These are phyloP conservation scores for Drosophila subquinaria DNA, from an alignment of 2,888 invertebrate species.

Conservation along the genomic window DNA sequence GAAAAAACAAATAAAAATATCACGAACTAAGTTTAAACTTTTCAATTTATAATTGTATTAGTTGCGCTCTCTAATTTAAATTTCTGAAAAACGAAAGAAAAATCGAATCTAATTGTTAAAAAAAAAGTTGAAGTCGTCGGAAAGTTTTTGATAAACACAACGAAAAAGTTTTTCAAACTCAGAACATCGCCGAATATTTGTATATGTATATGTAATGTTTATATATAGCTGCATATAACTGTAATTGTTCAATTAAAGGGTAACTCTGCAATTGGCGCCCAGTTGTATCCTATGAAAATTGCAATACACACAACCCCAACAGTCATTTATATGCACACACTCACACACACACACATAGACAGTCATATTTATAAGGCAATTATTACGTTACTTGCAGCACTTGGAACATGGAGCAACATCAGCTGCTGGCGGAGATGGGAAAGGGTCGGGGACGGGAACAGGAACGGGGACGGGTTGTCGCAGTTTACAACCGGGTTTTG, in stretches of 20 bases:
- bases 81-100: too few species aligned
- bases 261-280: slow-evolving; percentile 14
- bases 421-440: slow-evolving; percentile 11
- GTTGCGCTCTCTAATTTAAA: too few species aligned
- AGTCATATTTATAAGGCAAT: slow-evolving; percentile 64
- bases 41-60: too few species aligned
- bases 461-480: slow-evolving; percentile 57
- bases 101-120: too few species aligned
- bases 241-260: slow-evolving; percentile 46
- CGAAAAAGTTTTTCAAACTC: not conserved
- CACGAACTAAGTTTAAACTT: too few species aligned
- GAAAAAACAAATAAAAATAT: too few species aligned
- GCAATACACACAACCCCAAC: slow-evolving; percentile 29
- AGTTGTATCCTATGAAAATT: slow-evolving; percentile 47
- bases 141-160: not conserved
- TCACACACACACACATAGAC: slow-evolving; percentile 18
- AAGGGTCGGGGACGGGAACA: not conserved
- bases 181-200: slow-evolving; percentile 6
- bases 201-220: not conserved
- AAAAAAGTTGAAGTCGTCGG: not conserved
- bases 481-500: slow-evolving; percentile 82
- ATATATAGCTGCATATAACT: slow-evolving; percentile 10
- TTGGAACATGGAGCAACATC: slow-evolving; percentile 43
- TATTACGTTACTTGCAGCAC: slow-evolving; percentile 57
- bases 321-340: slow-evolving; percentile 58